Evolutionary conservation across 1,140 invertebrate species (phyloP).

Genomic region (Psix sp.): DNA sequence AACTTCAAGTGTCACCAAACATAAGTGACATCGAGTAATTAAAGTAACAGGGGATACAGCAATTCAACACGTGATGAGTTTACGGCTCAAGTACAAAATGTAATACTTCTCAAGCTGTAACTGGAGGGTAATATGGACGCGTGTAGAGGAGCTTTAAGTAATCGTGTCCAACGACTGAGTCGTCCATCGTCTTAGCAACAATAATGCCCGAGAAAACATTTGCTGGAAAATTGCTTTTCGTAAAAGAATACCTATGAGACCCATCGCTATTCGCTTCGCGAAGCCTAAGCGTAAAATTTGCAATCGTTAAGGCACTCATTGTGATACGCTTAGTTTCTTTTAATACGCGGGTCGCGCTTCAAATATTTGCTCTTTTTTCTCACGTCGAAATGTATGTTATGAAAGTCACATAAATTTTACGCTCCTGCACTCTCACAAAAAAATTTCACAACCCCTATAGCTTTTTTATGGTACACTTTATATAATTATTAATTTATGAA

Average conservation of each 20-base stretch:
- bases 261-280: constrained; percentile 61
- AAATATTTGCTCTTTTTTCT: constrained; percentile 20
- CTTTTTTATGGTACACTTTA: no score
- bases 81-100: constrained; percentile 47
- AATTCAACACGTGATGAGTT: constrained; percentile 41
- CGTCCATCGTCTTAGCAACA: constrained; percentile 40
- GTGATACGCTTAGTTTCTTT: constrained; percentile 46
- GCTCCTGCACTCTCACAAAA: no score
- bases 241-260: constrained; percentile 56
- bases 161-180: constrained; percentile 47
- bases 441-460: no score
- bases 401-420: no score
- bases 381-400: no score
- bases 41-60: constrained; percentile 35
- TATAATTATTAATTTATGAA: no score
- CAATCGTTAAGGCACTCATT: constrained; percentile 56
- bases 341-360: constrained; percentile 14
- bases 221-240: constrained; percentile 53
- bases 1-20: constrained; percentile 33
- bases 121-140: constrained; percentile 45
- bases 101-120: constrained; percentile 42
- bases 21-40: constrained; percentile 43
- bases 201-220: constrained; percentile 48
- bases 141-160: constrained; percentile 52
- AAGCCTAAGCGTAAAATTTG: constrained; percentile 58